Base-by-base conservation (phyloP, 2,113 vertebrate genomes). In the Progne subis region DNA sequence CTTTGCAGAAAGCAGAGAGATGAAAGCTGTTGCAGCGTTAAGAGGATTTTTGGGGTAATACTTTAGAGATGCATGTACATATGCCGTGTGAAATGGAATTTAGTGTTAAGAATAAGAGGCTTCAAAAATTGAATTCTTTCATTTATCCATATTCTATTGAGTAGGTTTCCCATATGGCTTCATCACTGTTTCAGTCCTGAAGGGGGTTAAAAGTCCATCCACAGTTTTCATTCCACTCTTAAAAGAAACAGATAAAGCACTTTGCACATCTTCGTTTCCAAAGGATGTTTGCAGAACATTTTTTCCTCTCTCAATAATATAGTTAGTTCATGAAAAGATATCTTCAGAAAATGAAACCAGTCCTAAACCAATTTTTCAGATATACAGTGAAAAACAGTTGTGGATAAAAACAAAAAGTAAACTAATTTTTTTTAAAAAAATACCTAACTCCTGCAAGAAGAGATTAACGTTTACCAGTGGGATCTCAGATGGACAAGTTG, bases 31-130 rank as follows among this genome's bases (percentile, higher is more conserved):
- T 93, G 39, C 44, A 84, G 60, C 31, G 76, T 86, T 94, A 96
- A 97, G 92, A 95, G 86, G 92, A 88, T 95, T 97, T 97, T 96
- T 90, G 0, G 0, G 55, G 79, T 95, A 95, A 93, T 88, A 47
- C 92, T 92, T 95, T 55, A 63, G 76, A 90, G 72, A 60, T 78
- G 52, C 12, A 21, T 74, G 68, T 59, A 31, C 1, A 0, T 83
- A 41, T 59, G 60, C 32, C 57, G 81, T 81, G 50, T 90, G 94
- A 94, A 96, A 84, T 78, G 72, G 86, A 95, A 86, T 94, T 94
- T 74, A 92, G 43, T 68, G 60, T 44, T 87, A 87, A 87, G 79
- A 95, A 77, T 86, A 93, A 90, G 86, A 93, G 93, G 64, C 16
- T 64, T 94, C 72, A 77, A 85, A 93, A 92, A 41, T 18, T 3